Conservation (phyloP, 2,888 invertebrate species). For the Idaea straminata region DNA sequence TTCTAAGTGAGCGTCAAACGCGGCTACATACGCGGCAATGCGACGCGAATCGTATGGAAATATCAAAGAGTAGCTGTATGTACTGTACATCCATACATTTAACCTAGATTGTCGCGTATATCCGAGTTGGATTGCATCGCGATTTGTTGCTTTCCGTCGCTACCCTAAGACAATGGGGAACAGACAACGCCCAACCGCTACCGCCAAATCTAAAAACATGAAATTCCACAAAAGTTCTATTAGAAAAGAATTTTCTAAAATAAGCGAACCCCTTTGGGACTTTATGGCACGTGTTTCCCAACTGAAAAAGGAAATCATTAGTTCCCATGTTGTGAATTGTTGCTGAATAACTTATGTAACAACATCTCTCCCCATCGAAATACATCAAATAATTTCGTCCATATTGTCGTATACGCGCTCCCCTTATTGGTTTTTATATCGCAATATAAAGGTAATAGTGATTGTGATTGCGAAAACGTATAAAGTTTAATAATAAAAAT, state of each 20-base stretch:
- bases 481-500: neutral
- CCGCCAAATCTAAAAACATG: neutral
- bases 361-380: neutral
- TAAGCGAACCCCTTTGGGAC: neutral
- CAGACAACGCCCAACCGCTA: too few relatives aligned
- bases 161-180: too few relatives aligned
- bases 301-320: neutral
- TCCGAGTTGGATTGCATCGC: too few relatives aligned
- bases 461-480: neutral
- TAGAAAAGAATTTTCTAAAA: neutral
- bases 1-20: neutral
- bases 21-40: neutral
- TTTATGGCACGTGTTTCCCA: neutral
- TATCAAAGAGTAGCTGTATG: neutral
- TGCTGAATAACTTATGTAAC: neutral
- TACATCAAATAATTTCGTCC: conserved; percentile 1
- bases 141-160: too few relatives aligned
- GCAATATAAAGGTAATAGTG: neutral
- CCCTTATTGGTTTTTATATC: neutral
- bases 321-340: neutral
- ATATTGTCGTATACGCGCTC: neutral
- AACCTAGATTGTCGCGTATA: too few relatives aligned
- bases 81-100: too few relatives aligned
- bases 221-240: neutral
- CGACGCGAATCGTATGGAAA: neutral